phyloP scores from a whole-genome alignment of 2,797 vertebrate species.

The Hylomyscus alleni region DNA sequence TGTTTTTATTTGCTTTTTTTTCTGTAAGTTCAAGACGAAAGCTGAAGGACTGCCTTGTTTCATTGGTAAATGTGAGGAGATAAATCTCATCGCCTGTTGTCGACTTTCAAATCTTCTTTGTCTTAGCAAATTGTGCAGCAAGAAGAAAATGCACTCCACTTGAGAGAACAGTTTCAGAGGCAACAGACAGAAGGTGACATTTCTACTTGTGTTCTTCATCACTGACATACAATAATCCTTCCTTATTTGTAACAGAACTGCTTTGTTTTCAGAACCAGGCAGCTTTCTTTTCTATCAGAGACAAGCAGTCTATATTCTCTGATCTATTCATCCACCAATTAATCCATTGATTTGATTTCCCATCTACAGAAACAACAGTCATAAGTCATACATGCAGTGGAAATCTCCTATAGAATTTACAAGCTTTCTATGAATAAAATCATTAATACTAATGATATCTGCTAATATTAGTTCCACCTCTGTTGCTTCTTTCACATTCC shows the following conservation, averaged over 20 bases:
- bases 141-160: background rate
- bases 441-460: constrained; percentile 61
- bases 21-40: background rate
- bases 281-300: constrained; percentile 67
- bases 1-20: background rate
- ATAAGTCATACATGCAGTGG: background rate
- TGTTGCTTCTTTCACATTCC: constrained; percentile 19
- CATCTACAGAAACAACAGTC: constrained; percentile 68
- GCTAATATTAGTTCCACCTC: constrained; percentile 47
- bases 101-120: background rate
- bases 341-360: constrained; percentile 65
- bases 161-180: background rate
- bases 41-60: background rate
- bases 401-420: constrained; percentile 55
- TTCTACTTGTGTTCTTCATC: constrained; percentile 1
- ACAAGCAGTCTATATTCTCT: background rate
- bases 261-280: constrained; percentile 46
- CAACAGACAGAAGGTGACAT: background rate
- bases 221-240: constrained; percentile 41
- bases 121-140: background rate
- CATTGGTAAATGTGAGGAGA: constrained; percentile 18
- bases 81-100: background rate
- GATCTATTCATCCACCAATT: constrained; percentile 72
- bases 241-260: constrained; percentile 62
- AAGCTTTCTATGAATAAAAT: constrained; percentile 62